phyloP scores from a whole-genome alignment of 2,113 vertebrate genomes.

The Corvus moneduloides region DNA sequence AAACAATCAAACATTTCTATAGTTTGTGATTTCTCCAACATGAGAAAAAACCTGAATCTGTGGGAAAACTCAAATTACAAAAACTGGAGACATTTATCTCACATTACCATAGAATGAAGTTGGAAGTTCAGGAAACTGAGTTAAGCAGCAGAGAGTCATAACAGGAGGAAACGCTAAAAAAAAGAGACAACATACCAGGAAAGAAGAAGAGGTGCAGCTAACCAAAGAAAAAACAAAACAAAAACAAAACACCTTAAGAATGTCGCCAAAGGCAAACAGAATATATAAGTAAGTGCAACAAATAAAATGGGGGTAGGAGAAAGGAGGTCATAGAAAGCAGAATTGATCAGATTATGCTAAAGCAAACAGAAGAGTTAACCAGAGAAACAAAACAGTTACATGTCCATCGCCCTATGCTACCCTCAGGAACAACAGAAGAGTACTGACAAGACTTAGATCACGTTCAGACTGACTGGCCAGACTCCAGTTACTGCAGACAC shows the following conservation, averaged over 20 bases:
- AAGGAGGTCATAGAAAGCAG: not conserved
- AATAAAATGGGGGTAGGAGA: not conserved
- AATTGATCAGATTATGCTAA: not conserved
- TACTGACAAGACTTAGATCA: not conserved
- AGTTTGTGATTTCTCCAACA: not conserved
- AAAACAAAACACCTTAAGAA: not conserved
- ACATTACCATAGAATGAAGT: not conserved
- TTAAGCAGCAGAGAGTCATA: not conserved
- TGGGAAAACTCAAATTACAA: not conserved
- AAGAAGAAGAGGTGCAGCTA: not conserved
- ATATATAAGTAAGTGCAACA: not conserved
- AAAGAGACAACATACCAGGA: not conserved
- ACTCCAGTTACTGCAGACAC: not conserved
- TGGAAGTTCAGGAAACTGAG: not conserved
- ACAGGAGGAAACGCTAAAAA: not conserved
- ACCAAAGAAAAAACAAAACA: not conserved
- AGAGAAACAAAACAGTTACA: not conserved
- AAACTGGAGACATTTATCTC: not conserved
- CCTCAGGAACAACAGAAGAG: not conserved
- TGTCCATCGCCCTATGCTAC: not conserved
- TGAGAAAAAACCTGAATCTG: not conserved
- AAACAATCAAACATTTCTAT: not conserved
- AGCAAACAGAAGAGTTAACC: not conserved
- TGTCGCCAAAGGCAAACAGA: rapidly evolving
- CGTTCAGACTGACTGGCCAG: not conserved